Evolutionary conservation across 2,888 invertebrate genomes (phyloP).

Genomic region (Chaitophorus viminalis): DNA sequence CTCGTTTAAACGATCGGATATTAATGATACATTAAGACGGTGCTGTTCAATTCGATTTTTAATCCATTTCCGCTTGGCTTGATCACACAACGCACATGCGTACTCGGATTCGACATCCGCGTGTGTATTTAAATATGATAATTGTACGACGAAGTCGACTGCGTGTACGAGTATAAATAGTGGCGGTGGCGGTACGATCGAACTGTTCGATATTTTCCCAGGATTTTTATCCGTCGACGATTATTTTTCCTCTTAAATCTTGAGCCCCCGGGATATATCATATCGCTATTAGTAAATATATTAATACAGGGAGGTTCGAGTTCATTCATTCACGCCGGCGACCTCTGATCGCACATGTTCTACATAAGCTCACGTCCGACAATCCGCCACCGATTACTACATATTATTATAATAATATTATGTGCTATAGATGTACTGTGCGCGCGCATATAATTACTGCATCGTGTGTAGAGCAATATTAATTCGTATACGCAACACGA

Average conservation of each 20-base stretch:
- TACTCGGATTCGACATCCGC: not conserved
- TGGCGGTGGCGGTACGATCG: not conserved
- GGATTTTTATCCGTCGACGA: constrained; percentile 4
- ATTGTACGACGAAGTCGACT: not conserved
- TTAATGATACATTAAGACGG: not conserved
- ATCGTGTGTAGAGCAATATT: too few species aligned
- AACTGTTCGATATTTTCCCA: constrained; percentile 27
- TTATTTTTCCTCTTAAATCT: not conserved
- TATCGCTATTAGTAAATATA: not conserved
- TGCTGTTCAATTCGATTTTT: constrained; percentile 22
- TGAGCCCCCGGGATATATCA: not conserved
- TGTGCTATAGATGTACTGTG: not conserved
- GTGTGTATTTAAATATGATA: not conserved
- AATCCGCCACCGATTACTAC: not conserved
- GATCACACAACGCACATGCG: not conserved
- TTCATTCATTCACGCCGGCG: constrained; percentile 22
- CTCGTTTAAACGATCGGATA: constrained; percentile 12
- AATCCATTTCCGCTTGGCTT: constrained; percentile 4
- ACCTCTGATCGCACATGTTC: not conserved
- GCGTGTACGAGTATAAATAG: too few species aligned
- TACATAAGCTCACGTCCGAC: not conserved
- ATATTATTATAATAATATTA: not conserved
- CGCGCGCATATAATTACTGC: not conserved
- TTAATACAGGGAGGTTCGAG: not conserved
- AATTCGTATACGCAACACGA: too few species aligned